phyloP scores from a whole-genome alignment of 35 echinoderm and acorn worm species.

The Heliocidaris tuberculata region DNA sequence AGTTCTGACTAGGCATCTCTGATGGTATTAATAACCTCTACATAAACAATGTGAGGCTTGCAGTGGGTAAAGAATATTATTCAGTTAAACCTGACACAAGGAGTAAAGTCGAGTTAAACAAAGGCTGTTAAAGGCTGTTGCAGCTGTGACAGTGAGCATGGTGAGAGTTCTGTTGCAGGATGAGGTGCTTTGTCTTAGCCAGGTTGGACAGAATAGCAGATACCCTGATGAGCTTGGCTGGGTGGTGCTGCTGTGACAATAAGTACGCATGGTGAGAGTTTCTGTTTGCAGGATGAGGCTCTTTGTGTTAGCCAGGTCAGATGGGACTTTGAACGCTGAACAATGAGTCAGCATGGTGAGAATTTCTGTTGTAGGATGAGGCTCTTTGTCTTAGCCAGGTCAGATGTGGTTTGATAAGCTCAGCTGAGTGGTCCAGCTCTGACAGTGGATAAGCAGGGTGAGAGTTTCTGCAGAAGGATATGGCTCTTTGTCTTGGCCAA shows the following conservation, averaged over 20 bases:
- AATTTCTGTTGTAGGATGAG: constrained; percentile 54
- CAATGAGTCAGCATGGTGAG: no score
- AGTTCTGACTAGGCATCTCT: no score
- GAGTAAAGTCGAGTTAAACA: no score
- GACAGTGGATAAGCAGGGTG: constrained; percentile 63
- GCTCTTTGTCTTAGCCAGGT: neutral
- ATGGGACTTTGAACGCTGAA: no score
- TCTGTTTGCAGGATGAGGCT: constrained; percentile 50
- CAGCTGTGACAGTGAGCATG: constrained; percentile 57
- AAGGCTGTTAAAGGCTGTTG: neutral
- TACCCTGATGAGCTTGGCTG: constrained; percentile 47
- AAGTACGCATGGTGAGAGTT: constrained; percentile 59
- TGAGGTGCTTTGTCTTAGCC: neutral
- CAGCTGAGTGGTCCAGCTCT: neutral
- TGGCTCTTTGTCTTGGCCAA: neutral
- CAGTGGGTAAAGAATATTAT: no score
- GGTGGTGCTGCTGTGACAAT: constrained; percentile 46
- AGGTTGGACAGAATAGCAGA: constrained; percentile 20
- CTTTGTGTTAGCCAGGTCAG: neutral
- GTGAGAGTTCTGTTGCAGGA: constrained; percentile 57
- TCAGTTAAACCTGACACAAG: no score
- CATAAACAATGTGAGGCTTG: no score
- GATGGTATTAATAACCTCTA: no score
- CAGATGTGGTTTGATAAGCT: constrained; percentile 44
- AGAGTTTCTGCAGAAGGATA: constrained; percentile 53